Conservation (phyloP, 37 sponge, comb jelly and placozoan species). For the Geodia barretti region DNA sequence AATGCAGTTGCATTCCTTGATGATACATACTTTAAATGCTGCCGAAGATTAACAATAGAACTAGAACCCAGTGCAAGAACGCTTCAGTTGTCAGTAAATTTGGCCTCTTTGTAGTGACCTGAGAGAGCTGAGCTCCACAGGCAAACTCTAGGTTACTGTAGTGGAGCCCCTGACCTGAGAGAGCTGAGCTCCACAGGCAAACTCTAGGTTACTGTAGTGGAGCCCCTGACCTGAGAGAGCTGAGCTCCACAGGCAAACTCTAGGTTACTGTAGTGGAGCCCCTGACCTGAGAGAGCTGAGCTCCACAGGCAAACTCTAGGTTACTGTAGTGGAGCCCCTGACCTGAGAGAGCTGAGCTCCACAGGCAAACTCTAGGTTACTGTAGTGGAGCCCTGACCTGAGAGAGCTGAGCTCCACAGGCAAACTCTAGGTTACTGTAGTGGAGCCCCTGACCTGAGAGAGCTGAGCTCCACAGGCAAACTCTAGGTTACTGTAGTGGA, state of each 20-base stretch:
- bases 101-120: no score
- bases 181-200: constrained; percentile 85
- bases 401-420: constrained; percentile 84
- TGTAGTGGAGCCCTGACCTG: no score
- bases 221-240: no score
- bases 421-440: constrained; percentile 86
- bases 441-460: no score
- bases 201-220: constrained; percentile 87
- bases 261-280: constrained; percentile 85
- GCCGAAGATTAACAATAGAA: no score
- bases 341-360: constrained; percentile 79
- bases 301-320: constrained; percentile 91
- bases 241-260: constrained; percentile 92
- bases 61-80: no score
- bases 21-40: no score
- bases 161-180: no score
- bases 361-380: constrained; percentile 91
- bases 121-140: constrained; percentile 82
- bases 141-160: constrained; percentile 89
- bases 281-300: no score
- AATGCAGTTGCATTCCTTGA: no score
- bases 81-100: no score
- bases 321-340: constrained; percentile 89
- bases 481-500: constrained; percentile 87
- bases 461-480: constrained; percentile 88